Evolutionary conservation across 1,140 invertebrate genomes (phyloP), one percentile per base, ranked within the genome.

Genomic region (Drosophila tsacasi): DNA sequence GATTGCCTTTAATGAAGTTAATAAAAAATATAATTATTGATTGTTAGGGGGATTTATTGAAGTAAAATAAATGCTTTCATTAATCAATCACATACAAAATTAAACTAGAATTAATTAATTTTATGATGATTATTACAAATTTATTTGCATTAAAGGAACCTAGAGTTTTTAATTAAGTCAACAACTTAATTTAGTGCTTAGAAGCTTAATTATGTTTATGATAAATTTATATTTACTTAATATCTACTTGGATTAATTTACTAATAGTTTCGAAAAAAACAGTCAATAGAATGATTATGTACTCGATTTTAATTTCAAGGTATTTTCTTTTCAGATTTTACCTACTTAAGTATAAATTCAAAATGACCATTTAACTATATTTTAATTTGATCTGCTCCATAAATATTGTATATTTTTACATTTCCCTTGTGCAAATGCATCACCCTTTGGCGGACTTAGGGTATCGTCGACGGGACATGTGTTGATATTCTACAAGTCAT

Each of bases 401-500:
- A 50, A 50, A 27, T 12, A 12, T 21, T 13, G 7, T 15, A 0
- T 15, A 5, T 35, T 23, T 23, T 7, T 9, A 19, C 50, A 54
- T 35, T 15, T 13, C 50, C 0, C 13, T 23, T 4, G 15, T 12
- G 35, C 0, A 39, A 57, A 23, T 12, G 9, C 21, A 57, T 39
- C 21, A 57, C 39, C 54, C 35, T 21, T 25, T 57, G 0, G 21
- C 35, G 7, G n/a, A 12, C 5, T 12, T 57, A 57, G 3, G 35
- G 35, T 57, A 57, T 57, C 15, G 54, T 17, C 37, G 54, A 57
- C 37, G 65, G 72, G 47, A 55, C 73, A 67, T 83, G 68, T 81
- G 74, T 65, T 76, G 77, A 84, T 84, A 76, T 89, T 92, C 91
- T 92, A 92, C 91, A 92, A 92, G 91, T 92, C 86, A 92, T 92